phyloP scores from a whole-genome alignment of 2,113 vertebrate genomes.

The Natator depressus region DNA sequence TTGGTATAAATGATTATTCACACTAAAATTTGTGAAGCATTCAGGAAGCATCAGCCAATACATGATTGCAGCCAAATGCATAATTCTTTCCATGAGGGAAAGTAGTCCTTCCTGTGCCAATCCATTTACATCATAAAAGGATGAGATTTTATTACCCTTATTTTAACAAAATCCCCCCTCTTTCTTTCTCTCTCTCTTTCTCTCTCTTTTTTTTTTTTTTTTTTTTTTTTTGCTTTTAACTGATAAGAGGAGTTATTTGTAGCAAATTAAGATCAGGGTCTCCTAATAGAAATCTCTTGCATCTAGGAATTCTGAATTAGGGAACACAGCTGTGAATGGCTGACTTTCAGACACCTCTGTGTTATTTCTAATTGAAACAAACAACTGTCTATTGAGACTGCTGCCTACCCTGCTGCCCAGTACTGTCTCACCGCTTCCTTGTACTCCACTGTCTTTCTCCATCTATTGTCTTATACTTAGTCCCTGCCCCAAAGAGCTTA shows the following conservation, averaged over 20 bases:
- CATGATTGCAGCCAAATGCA: not conserved
- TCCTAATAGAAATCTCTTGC: not conserved
- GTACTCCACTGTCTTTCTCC: not conserved
- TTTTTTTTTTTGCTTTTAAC: not conserved
- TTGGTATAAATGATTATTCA: not conserved
- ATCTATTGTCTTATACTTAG: not conserved
- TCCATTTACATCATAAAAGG: not conserved
- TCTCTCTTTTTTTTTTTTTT: fast-evolving
- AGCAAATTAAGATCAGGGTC: not conserved
- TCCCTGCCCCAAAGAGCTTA: not conserved
- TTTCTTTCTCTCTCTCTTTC: too few species aligned
- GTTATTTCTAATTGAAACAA: not conserved
- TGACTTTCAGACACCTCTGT: not conserved
- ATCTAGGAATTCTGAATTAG: not conserved
- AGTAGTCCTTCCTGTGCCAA: slow-evolving; percentile 17
- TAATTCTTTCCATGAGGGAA: not conserved
- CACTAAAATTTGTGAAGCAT: slow-evolving; percentile 20
- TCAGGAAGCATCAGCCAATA: slow-evolving; percentile 17
- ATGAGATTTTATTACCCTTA: not conserved
- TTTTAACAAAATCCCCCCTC: not conserved
- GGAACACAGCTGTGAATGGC: not conserved
- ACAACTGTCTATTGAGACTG: not conserved
- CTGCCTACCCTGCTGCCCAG: not conserved
- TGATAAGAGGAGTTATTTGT: not conserved
- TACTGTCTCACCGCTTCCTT: not conserved